phyloP scores from a whole-genome alignment of 2,888 invertebrate species.

The Phaedon cochleariae region DNA sequence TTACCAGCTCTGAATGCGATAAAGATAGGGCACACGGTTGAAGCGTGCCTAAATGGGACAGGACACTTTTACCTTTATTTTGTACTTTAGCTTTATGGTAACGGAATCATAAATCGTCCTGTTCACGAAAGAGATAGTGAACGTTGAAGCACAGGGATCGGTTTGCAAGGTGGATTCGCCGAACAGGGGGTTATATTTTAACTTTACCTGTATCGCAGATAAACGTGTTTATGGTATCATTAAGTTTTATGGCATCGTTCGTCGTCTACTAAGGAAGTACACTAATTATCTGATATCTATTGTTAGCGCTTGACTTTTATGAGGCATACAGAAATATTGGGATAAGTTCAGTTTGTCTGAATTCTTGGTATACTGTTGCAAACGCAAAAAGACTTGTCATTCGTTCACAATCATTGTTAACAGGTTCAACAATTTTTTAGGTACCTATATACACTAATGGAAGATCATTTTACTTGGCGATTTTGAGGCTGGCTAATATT shows the following conservation, averaged over 20 bases:
- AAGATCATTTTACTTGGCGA: too few species aligned
- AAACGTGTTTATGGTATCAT: not conserved
- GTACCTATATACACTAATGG: too few species aligned
- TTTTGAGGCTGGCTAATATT: too few species aligned
- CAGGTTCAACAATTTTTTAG: too few species aligned
- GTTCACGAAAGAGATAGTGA: not conserved
- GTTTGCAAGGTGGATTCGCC: not conserved
- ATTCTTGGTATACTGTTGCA: too few species aligned
- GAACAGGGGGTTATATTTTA: not conserved
- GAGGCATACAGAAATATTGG: not conserved
- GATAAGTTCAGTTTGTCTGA: not conserved
- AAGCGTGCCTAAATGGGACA: conserved; percentile 30
- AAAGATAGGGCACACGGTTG: conserved; percentile 24
- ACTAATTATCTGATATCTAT: not conserved
- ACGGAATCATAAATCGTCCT: not conserved
- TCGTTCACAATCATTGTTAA: too few species aligned
- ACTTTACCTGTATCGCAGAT: not conserved
- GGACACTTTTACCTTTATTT: conserved; percentile 13
- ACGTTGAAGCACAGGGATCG: not conserved
- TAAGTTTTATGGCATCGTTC: not conserved
- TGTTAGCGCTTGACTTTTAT: not conserved
- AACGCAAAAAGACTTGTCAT: too few species aligned
- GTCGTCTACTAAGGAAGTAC: not conserved
- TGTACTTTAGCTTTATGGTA: conserved; percentile 11
- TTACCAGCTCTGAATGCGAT: conserved; percentile 11